These are phyloP conservation scores for Ceratoteleas bidentatus DNA, from an alignment of 1,140 invertebrate genomes.

Conservation along the genomic window DNA sequence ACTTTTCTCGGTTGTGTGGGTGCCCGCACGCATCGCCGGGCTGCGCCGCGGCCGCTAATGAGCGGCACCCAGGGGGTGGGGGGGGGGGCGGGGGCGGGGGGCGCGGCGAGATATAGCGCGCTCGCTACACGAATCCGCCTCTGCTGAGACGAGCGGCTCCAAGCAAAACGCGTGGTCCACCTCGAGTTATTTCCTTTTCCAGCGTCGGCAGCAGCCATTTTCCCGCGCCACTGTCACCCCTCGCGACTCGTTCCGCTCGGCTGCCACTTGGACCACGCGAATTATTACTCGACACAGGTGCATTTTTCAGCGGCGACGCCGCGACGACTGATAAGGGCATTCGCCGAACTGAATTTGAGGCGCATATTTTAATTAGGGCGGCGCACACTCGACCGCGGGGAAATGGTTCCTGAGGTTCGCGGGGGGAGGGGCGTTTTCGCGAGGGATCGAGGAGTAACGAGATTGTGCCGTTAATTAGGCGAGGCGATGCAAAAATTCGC, in stretches of 20 bases:
- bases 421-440: too few relatives aligned
- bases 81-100: constrained; percentile 51
- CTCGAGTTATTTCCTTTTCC: constrained; percentile 77
- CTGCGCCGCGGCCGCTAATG: too few relatives aligned
- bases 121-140: constrained; percentile 71
- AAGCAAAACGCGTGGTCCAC: constrained; percentile 77
- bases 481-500: background rate
- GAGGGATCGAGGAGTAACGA: constrained; percentile 3
- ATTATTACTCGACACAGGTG: constrained; percentile 79
- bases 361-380: constrained; percentile 50
- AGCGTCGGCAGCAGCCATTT: constrained; percentile 68
- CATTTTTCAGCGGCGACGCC: constrained; percentile 71
- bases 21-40: too few relatives aligned
- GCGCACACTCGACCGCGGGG: constrained; percentile 33
- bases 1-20: too few relatives aligned
- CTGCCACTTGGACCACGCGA: constrained; percentile 73
- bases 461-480: constrained; percentile 36
- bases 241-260: constrained; percentile 61
- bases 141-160: constrained; percentile 74
- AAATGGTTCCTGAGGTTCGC: constrained; percentile 15
- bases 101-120: constrained; percentile 27
- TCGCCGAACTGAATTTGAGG: constrained; percentile 57
- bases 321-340: constrained; percentile 49
- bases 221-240: constrained; percentile 62
- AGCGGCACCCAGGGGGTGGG: too few relatives aligned